phyloP scores from a whole-genome alignment of 2,888 invertebrate genomes.

The Zhuqinia jingwanae region DNA sequence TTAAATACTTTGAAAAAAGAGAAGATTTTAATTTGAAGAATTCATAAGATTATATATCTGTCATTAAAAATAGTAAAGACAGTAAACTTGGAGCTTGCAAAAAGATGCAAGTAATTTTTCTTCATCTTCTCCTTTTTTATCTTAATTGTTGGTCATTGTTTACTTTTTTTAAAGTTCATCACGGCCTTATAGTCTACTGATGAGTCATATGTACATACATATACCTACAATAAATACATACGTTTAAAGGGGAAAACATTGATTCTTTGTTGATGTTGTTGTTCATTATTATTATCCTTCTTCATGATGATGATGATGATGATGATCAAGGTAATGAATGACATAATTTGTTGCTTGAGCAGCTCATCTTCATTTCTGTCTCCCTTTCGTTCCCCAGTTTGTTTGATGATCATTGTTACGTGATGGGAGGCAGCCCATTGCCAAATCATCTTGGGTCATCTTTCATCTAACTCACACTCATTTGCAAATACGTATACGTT shows the following conservation, averaged over 20 bases:
- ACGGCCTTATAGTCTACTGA: not conserved
- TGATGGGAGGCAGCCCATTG: constrained; percentile 57
- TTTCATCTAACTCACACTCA: constrained; percentile 57
- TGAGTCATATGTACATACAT: not conserved
- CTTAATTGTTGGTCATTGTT: not conserved
- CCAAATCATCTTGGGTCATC: constrained; percentile 69
- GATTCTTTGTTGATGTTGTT: constrained; percentile 26
- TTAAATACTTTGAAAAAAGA: no score
- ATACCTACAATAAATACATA: no score
- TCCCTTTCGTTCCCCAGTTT: constrained; percentile 2
- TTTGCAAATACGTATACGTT: constrained; percentile 46
- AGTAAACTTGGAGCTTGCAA: constrained; percentile 1
- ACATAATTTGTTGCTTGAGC: constrained; percentile 63
- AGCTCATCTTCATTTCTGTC: constrained; percentile 61
- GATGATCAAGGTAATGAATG: constrained; percentile 63
- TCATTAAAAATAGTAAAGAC: not conserved
- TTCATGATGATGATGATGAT: constrained; percentile 29
- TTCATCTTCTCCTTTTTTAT: constrained; percentile 13
- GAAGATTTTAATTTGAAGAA: constrained; percentile 42
- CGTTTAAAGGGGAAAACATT: constrained; percentile 18
- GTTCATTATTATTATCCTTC: constrained; percentile 22
- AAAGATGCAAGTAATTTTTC: no score
- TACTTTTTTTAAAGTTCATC: not conserved
- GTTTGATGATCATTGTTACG: constrained; percentile 58
- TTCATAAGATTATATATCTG: constrained; percentile 47